Conservation (phyloP, 2,113 vertebrate genomes). For the Marmota monax region DNA sequence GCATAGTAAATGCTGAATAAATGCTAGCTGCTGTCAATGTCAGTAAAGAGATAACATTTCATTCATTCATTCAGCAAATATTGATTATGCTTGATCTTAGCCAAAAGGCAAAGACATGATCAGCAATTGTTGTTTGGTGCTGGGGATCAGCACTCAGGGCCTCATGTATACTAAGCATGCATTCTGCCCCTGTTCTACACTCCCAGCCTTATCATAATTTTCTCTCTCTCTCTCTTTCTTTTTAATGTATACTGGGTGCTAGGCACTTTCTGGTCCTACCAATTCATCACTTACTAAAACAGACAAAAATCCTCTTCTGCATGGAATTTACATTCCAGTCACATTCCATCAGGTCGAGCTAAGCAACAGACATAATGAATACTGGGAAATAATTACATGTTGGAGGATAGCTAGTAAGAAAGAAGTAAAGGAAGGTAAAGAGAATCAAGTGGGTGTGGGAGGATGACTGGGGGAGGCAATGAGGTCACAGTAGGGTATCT, state of each 20-base stretch:
- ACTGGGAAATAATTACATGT: background rate
- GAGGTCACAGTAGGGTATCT: background rate
- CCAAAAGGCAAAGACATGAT: background rate
- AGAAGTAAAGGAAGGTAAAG: background rate
- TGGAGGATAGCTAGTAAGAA: background rate
- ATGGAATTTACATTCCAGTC: background rate
- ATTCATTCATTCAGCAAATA: background rate
- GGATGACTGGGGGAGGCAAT: background rate
- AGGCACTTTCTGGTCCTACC: background rate
- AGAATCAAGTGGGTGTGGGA: background rate
- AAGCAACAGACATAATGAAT: background rate
- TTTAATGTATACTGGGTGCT: background rate
- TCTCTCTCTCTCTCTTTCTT: background rate
- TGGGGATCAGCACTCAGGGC: background rate
- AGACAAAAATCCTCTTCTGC: conserved; percentile 5
- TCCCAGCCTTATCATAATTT: background rate
- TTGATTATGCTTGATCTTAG: background rate
- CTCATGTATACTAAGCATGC: too few species aligned
- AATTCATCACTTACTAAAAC: conserved; percentile 11
- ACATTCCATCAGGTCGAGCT: background rate
- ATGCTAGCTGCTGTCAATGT: background rate
- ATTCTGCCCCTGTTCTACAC: too few species aligned
- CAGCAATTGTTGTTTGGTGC: background rate
- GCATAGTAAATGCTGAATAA: background rate
- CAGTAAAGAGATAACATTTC: background rate